Percentiles rank a stretch among this genome's conserved stretches.
phyloP scores from a whole-genome alignment of 2,888 invertebrate species.

The Coleophora deauratella region DNA sequence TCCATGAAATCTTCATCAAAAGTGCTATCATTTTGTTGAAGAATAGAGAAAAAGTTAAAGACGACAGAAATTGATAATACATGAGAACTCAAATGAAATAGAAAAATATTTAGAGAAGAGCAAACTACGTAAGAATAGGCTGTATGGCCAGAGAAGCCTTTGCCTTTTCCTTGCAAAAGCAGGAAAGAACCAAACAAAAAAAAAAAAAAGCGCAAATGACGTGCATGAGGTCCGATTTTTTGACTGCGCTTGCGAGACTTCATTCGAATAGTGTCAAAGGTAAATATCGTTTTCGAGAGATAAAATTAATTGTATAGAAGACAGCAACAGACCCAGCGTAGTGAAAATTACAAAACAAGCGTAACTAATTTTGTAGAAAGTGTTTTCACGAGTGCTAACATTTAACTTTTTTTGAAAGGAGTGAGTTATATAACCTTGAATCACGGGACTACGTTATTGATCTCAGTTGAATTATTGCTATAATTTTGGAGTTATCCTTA shows the following conservation, averaged over 20 bases:
- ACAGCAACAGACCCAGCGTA: background rate
- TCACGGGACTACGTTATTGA: conserved; percentile 69
- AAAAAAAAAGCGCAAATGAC: background rate
- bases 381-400: conserved; percentile 28
- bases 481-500: conserved; percentile 22
- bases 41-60: no score
- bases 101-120: no score
- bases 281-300: conserved; percentile 40
- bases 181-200: no score
- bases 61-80: no score
- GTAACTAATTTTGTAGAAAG: conserved; percentile 15
- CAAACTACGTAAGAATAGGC: no score
- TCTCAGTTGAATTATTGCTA: conserved; percentile 31
- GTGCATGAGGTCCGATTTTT: conserved; percentile 16
- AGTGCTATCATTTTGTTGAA: no score
- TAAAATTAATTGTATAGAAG: conserved; percentile 19
- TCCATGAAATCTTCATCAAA: no score
- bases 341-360: conserved; percentile 5
- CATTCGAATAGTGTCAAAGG: conserved; percentile 61
- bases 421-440: conserved; percentile 73
- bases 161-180: no score
- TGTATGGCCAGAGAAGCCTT: no score
- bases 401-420: conserved; percentile 43
- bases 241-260: conserved; percentile 45
- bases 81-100: no score